Conservation (phyloP, 2,888 invertebrate species). For the Biston betularia region DNA sequence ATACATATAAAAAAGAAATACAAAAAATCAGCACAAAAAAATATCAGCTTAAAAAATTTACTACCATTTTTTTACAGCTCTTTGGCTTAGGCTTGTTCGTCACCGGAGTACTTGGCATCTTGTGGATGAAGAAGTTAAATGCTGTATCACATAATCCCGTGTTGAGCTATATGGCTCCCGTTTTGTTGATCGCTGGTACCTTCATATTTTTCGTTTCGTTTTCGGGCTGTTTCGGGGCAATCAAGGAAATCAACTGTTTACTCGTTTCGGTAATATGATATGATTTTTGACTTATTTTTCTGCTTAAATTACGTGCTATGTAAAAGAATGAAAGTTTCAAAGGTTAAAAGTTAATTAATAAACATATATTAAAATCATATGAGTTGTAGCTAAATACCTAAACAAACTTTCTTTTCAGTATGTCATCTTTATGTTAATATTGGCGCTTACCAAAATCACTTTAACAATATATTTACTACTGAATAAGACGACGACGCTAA, state of each 20-base stretch:
- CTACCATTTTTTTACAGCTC: background rate
- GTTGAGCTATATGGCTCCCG: background rate
- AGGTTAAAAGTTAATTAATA: no score
- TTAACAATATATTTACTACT: background rate
- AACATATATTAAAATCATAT: no score
- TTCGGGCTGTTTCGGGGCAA: constrained; percentile 6
- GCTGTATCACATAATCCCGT: background rate
- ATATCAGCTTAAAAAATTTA: background rate
- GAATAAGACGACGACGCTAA: background rate
- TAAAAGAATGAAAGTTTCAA: background rate
- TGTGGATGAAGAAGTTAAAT: background rate
- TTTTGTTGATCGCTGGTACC: background rate
- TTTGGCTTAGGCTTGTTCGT: background rate
- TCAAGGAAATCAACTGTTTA: constrained; percentile 10
- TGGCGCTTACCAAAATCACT: background rate
- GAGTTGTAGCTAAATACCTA: no score
- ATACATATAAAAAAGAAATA: no score
- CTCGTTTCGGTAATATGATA: background rate
- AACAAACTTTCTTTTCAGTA: background rate
- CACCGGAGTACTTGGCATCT: background rate
- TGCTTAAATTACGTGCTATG: background rate
- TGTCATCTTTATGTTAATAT: background rate
- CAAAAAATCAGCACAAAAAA: background rate
- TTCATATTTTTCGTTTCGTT: constrained; percentile 4
- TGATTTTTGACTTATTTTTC: background rate